Percentiles rank a stretch among this genome's conserved stretches.
These are phyloP conservation scores for Melanaphis sacchari DNA, from an alignment of 1,140 invertebrate genomes.

Conservation along the genomic window DNA sequence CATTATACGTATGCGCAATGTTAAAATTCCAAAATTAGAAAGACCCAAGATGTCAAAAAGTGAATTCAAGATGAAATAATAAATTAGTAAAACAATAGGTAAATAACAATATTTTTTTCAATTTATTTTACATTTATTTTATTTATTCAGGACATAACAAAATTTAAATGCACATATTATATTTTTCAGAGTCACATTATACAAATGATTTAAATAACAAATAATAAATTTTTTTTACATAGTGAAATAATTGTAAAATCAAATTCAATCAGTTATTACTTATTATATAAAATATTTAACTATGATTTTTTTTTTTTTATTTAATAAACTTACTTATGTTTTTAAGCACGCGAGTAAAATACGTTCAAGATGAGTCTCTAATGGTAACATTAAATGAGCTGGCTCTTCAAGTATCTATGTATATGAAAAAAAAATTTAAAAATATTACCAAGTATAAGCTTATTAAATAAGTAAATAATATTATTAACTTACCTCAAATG, in stretches of 20 bases:
- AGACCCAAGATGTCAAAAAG: neutral
- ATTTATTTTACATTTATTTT: neutral
- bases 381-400: constrained; percentile 50
- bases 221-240: neutral
- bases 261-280: neutral
- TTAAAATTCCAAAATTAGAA: constrained; percentile 25
- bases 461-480: neutral
- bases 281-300: neutral
- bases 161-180: neutral
- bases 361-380: constrained; percentile 39
- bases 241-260: neutral
- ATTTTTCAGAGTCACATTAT: neutral
- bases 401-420: constrained; percentile 50
- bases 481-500: constrained; percentile 26
- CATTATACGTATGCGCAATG: constrained; percentile 62
- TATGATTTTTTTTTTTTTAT: neutral
- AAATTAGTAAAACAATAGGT: neutral
- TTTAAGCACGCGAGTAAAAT: constrained; percentile 53
- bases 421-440: neutral
- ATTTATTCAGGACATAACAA: neutral
- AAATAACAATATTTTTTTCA: neutral
- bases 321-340: constrained; percentile 23
- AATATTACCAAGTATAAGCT: neutral
- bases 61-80: neutral
- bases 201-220: neutral